Evolutionary conservation across 2,888 invertebrate genomes (phyloP).

Genomic region (Trachelus stipa): DNA sequence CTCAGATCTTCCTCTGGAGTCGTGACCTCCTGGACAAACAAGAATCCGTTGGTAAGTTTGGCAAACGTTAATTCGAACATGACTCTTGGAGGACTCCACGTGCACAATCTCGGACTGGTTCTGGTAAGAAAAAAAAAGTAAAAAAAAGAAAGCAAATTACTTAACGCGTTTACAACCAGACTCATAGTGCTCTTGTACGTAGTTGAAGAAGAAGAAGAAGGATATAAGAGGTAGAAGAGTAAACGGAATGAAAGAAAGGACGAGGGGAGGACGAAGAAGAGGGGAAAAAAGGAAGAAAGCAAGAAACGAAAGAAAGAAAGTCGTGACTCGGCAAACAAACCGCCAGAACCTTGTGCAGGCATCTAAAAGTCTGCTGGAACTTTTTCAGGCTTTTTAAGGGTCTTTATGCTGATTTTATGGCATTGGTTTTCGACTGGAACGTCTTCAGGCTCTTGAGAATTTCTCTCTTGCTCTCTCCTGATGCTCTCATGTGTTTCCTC

Average conservation of each 20-base stretch:
- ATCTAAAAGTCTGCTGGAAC: not conserved
- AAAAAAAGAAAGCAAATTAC: conserved; percentile 37
- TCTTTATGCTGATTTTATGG: conserved; percentile 33
- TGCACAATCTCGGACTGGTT: conserved; percentile 1
- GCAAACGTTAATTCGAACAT: conserved; percentile 25
- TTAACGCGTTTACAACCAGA: conserved; percentile 34
- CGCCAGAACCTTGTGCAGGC: not conserved
- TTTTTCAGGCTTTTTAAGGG: conserved; percentile 17
- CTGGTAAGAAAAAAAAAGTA: conserved; percentile 33
- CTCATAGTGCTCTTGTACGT: conserved; percentile 8
- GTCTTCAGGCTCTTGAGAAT: conserved; percentile 7
- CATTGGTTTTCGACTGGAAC: conserved; percentile 25
- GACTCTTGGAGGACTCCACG: not conserved
- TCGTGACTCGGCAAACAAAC: conserved; percentile 8
- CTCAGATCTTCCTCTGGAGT: not conserved
- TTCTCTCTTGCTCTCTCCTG: conserved; percentile 4
- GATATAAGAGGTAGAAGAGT: not conserved
- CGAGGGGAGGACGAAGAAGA: conserved; percentile 5
- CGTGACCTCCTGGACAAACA: not conserved
- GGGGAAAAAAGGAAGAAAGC: conserved; percentile 8
- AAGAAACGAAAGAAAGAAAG: conserved; percentile 18
- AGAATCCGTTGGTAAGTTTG: not conserved
- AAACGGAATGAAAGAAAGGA: conserved; percentile 1
- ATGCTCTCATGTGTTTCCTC: conserved; percentile 10
- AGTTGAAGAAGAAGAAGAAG: not conserved